phyloP scores from a whole-genome alignment of 2,888 invertebrate species.

The Heliconius sara region DNA sequence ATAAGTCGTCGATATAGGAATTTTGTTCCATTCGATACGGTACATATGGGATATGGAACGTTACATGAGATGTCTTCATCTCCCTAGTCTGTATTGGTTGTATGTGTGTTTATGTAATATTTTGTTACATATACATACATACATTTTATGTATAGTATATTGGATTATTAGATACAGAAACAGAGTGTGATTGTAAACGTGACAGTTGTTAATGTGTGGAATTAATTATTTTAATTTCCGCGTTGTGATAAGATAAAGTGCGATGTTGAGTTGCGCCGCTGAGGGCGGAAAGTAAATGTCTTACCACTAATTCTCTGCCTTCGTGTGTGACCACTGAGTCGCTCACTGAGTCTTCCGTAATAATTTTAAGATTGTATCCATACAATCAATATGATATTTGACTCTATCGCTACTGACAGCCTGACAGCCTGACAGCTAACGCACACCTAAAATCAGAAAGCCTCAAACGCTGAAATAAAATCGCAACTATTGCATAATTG shows the following conservation, averaged over 20 bases:
- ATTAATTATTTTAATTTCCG: no score
- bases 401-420: no score
- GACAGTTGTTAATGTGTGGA: not conserved
- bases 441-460: no score
- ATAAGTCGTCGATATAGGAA: constrained; percentile 17
- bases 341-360: no score
- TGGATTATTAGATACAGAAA: not conserved
- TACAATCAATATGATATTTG: not conserved
- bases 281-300: not conserved
- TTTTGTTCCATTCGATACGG: not conserved
- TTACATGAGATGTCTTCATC: not conserved
- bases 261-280: not conserved
- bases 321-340: no score
- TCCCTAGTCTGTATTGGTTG: not conserved
- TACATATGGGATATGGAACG: constrained; percentile 22
- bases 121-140: not conserved
- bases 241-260: no score
- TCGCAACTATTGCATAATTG: no score
- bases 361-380: no score
- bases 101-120: not conserved
- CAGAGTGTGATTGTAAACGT: not conserved
- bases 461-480: no score
- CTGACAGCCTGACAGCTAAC: no score
- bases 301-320: no score
- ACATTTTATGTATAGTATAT: not conserved